Conservation (phyloP, 2,888 invertebrate species). For the Lasioglossum pauxillum region DNA sequence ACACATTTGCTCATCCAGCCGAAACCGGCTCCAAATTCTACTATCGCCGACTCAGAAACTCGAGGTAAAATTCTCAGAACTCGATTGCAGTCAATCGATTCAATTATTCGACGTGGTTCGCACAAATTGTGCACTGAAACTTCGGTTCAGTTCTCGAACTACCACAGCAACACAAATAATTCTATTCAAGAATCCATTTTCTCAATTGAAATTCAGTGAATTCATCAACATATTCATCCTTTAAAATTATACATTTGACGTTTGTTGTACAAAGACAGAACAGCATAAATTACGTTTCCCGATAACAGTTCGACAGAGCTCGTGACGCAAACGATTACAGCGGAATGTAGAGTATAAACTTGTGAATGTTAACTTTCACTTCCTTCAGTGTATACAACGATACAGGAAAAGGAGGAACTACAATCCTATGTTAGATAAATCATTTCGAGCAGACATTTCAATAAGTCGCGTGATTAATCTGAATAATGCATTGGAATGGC, state of each 20-base stretch:
- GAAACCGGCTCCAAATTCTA: slow-evolving; percentile 17
- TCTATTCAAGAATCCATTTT: neutral
- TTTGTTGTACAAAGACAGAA: neutral
- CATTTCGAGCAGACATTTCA: neutral
- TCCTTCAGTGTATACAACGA: neutral
- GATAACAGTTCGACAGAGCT: neutral
- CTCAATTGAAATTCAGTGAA: neutral
- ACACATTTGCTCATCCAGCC: slow-evolving; percentile 24
- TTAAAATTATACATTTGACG: neutral
- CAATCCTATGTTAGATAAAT: neutral
- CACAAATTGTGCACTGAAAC: neutral
- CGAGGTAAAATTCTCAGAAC: neutral
- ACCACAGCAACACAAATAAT: neutral
- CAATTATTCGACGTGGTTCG: neutral
- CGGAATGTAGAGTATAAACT: slow-evolving; percentile 29
- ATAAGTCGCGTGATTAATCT: neutral
- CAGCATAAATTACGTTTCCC: neutral
- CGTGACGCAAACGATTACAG: slow-evolving; percentile 22
- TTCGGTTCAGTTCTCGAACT: neutral
- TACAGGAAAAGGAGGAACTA: neutral
- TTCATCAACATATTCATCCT: neutral
- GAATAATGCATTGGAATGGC: neutral
- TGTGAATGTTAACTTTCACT: slow-evolving; percentile 50
- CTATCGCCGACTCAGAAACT: neutral
- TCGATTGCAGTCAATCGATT: neutral